Evolutionary conservation across 2,113 vertebrate species (phyloP).

Genomic region (Phycodurus eques): DNA sequence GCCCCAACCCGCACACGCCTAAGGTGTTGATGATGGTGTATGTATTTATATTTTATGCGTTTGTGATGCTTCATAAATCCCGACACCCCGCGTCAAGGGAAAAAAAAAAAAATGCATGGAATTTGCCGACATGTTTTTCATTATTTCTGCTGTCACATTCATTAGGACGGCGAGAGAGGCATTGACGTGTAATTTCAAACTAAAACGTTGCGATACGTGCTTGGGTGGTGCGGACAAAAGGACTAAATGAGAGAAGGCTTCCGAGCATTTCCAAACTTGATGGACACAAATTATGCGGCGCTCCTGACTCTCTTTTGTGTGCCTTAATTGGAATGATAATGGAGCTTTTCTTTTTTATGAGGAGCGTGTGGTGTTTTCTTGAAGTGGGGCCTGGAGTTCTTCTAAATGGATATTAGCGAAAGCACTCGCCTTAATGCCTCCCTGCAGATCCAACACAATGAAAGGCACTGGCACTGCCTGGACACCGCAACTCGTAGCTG

Average conservation of each 20-base stretch:
- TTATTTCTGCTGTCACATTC: conserved; percentile 1
- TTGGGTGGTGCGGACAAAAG: background rate
- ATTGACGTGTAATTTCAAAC: conserved; percentile 5
- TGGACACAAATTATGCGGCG: conserved; percentile 69
- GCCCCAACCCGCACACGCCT: background rate
- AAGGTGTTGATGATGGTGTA: background rate
- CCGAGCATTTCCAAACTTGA: conserved; percentile 70
- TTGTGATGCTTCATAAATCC: background rate
- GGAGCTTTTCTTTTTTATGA: conserved; percentile 51
- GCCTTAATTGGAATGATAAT: conserved; percentile 75
- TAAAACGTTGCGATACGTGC: background rate
- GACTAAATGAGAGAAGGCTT: conserved; percentile 48
- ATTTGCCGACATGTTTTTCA: conserved; percentile 2
- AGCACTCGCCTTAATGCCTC: conserved; percentile 62
- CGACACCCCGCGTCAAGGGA: background rate
- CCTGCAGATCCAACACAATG: conserved; percentile 3
- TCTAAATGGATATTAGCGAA: conserved; percentile 66
- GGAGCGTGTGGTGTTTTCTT: conserved; percentile 45
- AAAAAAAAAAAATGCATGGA: background rate
- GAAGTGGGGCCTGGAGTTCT: conserved; percentile 47
- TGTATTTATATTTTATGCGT: background rate
- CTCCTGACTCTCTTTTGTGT: conserved; percentile 67
- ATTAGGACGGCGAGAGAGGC: background rate
- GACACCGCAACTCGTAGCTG: background rate
- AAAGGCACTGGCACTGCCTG: background rate